Evolutionary conservation across 1,140 invertebrate genomes (phyloP), one percentile per base, ranked within the genome.

Genomic region (Drosophila eugracilis): DNA sequence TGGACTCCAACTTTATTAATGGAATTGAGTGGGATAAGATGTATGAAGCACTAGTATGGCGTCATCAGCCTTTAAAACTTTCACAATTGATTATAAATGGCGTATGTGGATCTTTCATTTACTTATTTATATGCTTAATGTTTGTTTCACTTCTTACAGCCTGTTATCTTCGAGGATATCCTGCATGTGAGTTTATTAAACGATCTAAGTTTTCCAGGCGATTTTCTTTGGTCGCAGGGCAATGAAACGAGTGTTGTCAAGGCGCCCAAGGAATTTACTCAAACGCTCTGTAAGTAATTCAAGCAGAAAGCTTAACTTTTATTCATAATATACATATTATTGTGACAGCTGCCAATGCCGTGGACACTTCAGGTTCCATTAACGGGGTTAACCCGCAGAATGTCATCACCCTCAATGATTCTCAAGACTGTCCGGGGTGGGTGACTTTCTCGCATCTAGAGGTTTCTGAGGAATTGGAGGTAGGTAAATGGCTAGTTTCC

Each of bases 381-480:
- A 92, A 92, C 58, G 90, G 77, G 4, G 45, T 91, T 3, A 63
- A 91, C 73, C 69, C 89, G 0, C 26, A 62, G 14, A 78, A 91
- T 50, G 71, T 91, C 4, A 77, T 93, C 1, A 92, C 90, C 0
- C 47, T 92, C 5, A 78, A 72, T 4, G 88, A 75, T 54, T 63
- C 74, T 1, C 92, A 93, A 53, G 75, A 75, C 4, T 91, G 92
- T 74, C 50, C 75, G 2, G 92, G 92, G 1, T 75, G 48, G 41
- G 77, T 92, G 0, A 92, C 89, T 4, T 93, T 93, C 54, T 70
- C 84, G 1, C 65, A 92, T 26, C 80, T 93, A 36, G 91, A 92
- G 81, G 88, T 93, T 1, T 85, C 90, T 1, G 91, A 92, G 58
- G 69, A 74, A 37, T 58, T 93, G 14, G 79, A 91, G 50, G 92